phyloP scores from a whole-genome alignment of 2,888 invertebrate species.

The Orgyia antiqua region DNA sequence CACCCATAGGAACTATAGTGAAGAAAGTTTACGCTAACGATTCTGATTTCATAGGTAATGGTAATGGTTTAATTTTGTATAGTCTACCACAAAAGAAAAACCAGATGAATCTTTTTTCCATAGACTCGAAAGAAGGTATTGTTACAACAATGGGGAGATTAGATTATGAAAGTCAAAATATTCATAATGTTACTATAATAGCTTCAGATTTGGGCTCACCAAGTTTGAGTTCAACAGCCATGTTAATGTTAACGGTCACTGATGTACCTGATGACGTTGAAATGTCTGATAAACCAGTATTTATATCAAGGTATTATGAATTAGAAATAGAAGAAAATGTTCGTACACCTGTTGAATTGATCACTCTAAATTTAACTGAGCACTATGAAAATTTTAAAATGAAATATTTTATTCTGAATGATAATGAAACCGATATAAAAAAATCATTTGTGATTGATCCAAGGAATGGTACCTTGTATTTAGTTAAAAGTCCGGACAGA shows the following conservation, averaged over 20 bases:
- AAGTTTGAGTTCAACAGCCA: slow-evolving; percentile 87
- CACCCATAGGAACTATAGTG: slow-evolving; percentile 85
- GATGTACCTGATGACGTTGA: slow-evolving; percentile 80
- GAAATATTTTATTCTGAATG: slow-evolving; percentile 81
- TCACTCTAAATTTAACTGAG: slow-evolving; percentile 87
- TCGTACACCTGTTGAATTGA: slow-evolving; percentile 83
- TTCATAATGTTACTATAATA: slow-evolving; percentile 87
- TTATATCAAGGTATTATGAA: slow-evolving; percentile 86
- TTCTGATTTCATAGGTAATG: slow-evolving; percentile 89
- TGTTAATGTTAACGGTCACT: slow-evolving; percentile 82
- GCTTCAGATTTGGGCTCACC: slow-evolving; percentile 93
- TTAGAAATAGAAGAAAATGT: slow-evolving; percentile 90
- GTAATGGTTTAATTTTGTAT: slow-evolving; percentile 90
- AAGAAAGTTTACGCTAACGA: slow-evolving; percentile 89
- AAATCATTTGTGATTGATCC: slow-evolving; percentile 86
- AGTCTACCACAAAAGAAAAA: slow-evolving; percentile 83
- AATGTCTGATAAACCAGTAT: slow-evolving; percentile 69
- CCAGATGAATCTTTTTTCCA: slow-evolving; percentile 82
- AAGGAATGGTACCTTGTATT: slow-evolving; percentile 85
- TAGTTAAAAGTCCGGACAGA: slow-evolving; percentile 85
- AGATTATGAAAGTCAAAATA: slow-evolving; percentile 82
- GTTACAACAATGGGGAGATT: slow-evolving; percentile 85
- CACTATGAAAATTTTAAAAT: slow-evolving; percentile 80
- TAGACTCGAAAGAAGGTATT: slow-evolving; percentile 91
- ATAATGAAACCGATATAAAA: slow-evolving; percentile 77